Evolutionary conservation across 2,113 vertebrate species (phyloP).

Genomic region (Chaetorhynchus papuensis): DNA sequence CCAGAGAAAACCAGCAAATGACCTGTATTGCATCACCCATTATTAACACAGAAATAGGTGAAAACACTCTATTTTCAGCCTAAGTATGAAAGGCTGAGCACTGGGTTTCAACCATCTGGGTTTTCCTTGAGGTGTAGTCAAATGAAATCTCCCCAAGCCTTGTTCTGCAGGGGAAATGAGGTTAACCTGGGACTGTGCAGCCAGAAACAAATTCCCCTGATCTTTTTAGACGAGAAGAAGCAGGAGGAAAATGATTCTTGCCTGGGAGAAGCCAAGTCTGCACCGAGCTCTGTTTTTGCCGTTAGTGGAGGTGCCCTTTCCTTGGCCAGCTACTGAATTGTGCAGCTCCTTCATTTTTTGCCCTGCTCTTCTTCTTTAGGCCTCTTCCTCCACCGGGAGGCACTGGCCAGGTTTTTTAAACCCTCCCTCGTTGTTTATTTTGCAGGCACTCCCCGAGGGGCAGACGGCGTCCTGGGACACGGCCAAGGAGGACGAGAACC

Average conservation of each 20-base stretch:
- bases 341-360: neutral
- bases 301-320: neutral
- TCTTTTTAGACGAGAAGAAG: neutral
- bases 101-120: neutral
- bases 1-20: neutral
- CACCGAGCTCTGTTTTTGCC: neutral
- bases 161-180: neutral
- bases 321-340: neutral
- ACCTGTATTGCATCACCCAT: neutral
- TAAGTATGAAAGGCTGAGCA: neutral
- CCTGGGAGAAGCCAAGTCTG: neutral
- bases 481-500: slow-evolving; percentile 96
- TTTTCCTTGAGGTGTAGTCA: neutral
- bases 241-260: neutral
- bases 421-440: neutral
- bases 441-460: slow-evolving; percentile 90
- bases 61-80: neutral
- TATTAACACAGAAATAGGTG: neutral
- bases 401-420: neutral
- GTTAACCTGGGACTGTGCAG: neutral
- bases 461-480: slow-evolving; percentile 97
- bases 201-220: neutral
- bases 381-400: neutral
- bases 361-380: neutral
- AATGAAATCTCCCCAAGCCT: neutral